Evolutionary conservation across 2,113 vertebrate species (phyloP).

Genomic region (Pygathrix nemaeus): DNA sequence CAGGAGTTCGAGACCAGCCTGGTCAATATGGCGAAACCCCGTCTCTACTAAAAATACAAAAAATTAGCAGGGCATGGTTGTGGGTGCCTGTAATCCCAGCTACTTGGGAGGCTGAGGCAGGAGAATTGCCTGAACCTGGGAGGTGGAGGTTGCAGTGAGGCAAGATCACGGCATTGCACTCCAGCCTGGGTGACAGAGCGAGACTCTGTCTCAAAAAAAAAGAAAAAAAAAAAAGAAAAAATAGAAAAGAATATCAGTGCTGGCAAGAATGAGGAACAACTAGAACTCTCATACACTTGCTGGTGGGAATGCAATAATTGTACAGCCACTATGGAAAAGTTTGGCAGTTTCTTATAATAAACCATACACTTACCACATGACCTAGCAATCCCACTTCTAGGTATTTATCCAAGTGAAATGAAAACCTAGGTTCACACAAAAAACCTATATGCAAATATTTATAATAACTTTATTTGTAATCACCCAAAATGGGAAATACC

Average conservation of each 20-base stretch:
- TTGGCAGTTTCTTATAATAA: neutral
- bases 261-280: neutral
- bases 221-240: too few relatives aligned
- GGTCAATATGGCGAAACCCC: too few relatives aligned
- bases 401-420: conserved; percentile 1
- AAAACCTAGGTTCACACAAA: neutral
- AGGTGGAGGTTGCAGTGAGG: too few relatives aligned
- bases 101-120: too few relatives aligned
- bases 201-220: too few relatives aligned
- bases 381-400: neutral
- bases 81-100: too few relatives aligned
- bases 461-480: neutral
- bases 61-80: too few relatives aligned
- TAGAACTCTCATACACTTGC: neutral
- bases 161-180: too few relatives aligned
- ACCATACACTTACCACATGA: neutral
- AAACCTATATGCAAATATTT: neutral
- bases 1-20: too few relatives aligned
- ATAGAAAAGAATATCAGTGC: neutral
- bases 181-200: too few relatives aligned
- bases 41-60: too few relatives aligned
- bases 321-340: neutral
- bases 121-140: too few relatives aligned
- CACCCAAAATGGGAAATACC: neutral
- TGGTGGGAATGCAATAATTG: neutral